phyloP scores from a whole-genome alignment of 2,797 vertebrate genomes.

The Harpagifer antarcticus region DNA sequence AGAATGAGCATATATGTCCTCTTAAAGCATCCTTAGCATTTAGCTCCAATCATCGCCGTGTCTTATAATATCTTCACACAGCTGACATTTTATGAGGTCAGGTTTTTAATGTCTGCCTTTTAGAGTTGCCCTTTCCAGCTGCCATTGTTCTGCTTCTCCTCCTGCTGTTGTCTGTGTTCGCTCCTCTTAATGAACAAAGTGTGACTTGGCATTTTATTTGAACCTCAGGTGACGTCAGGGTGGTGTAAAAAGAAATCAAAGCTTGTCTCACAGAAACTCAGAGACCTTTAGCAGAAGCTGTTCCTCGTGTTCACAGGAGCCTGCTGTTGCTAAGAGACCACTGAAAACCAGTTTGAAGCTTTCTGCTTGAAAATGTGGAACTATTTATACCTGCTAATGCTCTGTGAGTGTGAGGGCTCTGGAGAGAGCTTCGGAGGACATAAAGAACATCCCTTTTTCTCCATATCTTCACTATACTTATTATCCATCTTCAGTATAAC shows the following conservation, averaged over 20 bases:
- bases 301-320: not conserved
- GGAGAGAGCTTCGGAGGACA: not conserved
- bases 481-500: too few relatives aligned
- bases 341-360: constrained; percentile 33
- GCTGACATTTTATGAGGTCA: too few relatives aligned
- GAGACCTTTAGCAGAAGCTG: not conserved
- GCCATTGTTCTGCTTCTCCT: too few relatives aligned
- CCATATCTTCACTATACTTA: not conserved
- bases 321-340: constrained; percentile 64
- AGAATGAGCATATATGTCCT: too few relatives aligned
- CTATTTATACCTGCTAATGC: constrained; percentile 49
- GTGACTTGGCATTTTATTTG: not conserved
- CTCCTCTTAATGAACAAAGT: not conserved
- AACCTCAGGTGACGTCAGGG: not conserved
- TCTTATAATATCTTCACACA: too few relatives aligned
- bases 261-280: not conserved
- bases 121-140: too few relatives aligned
- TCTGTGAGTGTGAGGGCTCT: not conserved
- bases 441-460: not conserved
- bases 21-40: too few relatives aligned
- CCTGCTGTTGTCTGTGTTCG: too few relatives aligned
- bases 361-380: constrained; percentile 16
- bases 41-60: too few relatives aligned
- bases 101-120: too few relatives aligned
- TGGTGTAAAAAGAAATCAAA: not conserved